These are phyloP conservation scores for Pachycephus smyrnensis DNA, from an alignment of 2,888 invertebrate species.

Conservation along the genomic window DNA sequence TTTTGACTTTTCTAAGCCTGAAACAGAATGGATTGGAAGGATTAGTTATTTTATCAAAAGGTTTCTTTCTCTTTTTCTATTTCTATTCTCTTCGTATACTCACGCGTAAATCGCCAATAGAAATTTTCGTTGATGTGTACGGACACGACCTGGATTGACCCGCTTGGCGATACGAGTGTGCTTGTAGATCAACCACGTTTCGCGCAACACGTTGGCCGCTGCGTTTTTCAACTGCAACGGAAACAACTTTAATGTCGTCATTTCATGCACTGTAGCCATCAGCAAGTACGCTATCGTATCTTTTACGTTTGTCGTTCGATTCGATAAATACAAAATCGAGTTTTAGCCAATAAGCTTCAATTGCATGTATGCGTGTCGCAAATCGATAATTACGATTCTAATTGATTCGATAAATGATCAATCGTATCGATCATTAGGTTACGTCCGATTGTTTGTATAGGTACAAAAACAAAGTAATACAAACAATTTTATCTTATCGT, in stretches of 20 bases:
- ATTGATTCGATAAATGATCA: no score
- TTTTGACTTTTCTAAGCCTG: constrained; percentile 98
- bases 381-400: no score
- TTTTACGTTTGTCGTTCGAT: no score
- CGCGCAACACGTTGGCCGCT: constrained; percentile 98
- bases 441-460: no score
- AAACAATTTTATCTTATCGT: no score
- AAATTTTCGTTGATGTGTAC: constrained; percentile 99
- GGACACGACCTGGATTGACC: constrained; percentile 94
- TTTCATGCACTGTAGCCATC: no score
- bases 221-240: constrained; percentile 95
- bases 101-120: constrained; percentile 99
- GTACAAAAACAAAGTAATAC: no score
- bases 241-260: constrained; percentile 19
- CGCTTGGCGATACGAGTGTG: constrained; percentile 98
- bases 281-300: no score
- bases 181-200: constrained; percentile 99
- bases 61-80: not conserved
- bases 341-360: no score
- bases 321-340: no score
- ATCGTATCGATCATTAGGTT: no score
- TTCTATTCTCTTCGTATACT: constrained; percentile 65
- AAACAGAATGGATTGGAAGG: constrained; percentile 49
- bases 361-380: no score
- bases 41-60: not conserved